These are phyloP conservation scores for Axinella damicornis DNA, from an alignment of 37 sponge, comb jelly and placozoan genomes.

Conservation along the genomic window DNA sequence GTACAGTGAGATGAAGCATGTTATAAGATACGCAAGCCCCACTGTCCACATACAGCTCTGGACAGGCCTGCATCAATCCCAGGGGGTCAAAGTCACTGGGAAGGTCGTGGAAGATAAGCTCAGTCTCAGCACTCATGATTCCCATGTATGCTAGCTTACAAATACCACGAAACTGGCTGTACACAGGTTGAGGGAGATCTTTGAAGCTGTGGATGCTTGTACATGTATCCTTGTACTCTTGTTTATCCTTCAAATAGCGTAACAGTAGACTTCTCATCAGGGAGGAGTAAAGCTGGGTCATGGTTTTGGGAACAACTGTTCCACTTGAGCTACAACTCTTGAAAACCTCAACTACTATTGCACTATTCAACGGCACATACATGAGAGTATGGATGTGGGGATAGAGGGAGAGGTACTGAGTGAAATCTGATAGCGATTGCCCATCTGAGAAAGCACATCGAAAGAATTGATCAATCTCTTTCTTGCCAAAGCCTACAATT, in stretches of 20 bases:
- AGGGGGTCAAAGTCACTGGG: too few species aligned
- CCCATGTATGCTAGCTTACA: background rate
- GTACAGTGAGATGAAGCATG: conserved; percentile 13
- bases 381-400: conserved; percentile 19
- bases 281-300: conserved; percentile 36
- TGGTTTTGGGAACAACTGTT: conserved; percentile 11
- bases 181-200: conserved; percentile 6
- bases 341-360: conserved; percentile 18
- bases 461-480: conserved; percentile 5
- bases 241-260: background rate
- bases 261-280: background rate
- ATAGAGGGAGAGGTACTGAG: conserved; percentile 1
- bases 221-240: background rate
- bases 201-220: background rate
- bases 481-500: background rate
- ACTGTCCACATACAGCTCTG: too few species aligned
- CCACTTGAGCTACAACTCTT: background rate
- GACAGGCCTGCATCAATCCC: too few species aligned
- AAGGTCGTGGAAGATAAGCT: background rate
- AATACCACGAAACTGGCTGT: background rate
- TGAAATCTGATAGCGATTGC: background rate
- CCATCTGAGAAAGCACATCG: background rate
- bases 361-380: conserved; percentile 36
- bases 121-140: background rate
- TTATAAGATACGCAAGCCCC: background rate